phyloP scores from a whole-genome alignment of 2,797 vertebrate species.

The Paedocypris micromegethes region DNA sequence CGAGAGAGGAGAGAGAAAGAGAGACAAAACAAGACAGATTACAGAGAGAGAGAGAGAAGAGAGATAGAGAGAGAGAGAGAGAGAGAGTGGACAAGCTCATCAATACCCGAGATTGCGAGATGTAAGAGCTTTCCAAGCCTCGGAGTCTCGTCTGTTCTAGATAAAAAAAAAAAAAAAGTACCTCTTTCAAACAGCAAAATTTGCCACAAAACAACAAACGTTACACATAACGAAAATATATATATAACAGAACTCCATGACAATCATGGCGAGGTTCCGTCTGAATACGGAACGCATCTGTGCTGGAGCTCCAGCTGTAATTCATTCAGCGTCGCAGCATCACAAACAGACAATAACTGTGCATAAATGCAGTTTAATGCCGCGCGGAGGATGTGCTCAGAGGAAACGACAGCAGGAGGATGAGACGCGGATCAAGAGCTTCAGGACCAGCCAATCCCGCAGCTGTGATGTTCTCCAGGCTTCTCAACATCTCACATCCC shows the following conservation, averaged over 20 bases:
- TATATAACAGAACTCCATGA: too few species aligned
- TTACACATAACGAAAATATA: too few species aligned
- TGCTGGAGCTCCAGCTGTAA: too few species aligned
- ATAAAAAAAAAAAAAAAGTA: constrained; percentile 1
- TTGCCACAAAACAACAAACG: constrained; percentile 14
- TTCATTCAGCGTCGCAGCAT: too few species aligned
- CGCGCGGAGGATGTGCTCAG: too few species aligned
- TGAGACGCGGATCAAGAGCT: background rate
- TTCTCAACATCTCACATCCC: background rate
- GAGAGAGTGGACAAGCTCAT: constrained; percentile 27
- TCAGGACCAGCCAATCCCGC: background rate
- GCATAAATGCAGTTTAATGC: too few species aligned
- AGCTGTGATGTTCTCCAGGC: constrained; percentile 7
- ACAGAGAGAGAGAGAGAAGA: background rate
- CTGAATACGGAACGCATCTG: too few species aligned
- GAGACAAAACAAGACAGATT: too few species aligned
- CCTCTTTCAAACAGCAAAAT: background rate
- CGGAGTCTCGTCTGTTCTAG: background rate
- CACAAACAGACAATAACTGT: too few species aligned
- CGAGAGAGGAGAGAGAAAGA: too few species aligned
- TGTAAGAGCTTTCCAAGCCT: background rate
- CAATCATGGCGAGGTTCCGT: too few species aligned
- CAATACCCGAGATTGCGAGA: constrained; percentile 22
- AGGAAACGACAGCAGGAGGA: background rate
- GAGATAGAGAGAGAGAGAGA: constrained; percentile 30